A percentile compares a stretch with the other conserved stretches of the same genome.
Evolutionary conservation across 2,888 invertebrate species (phyloP).

Genomic region (Diarsia rubi): DNA sequence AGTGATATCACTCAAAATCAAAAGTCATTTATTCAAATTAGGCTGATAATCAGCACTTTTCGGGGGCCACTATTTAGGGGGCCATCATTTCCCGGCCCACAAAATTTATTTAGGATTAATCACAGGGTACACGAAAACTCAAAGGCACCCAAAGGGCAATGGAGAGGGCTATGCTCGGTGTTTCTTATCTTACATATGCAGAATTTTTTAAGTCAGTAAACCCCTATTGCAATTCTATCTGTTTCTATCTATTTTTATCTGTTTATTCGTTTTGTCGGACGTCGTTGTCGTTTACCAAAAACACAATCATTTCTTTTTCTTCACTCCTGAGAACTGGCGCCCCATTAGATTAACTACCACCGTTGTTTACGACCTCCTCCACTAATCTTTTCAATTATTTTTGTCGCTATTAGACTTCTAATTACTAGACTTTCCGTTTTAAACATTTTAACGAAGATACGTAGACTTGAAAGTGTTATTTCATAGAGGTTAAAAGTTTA

Average conservation of each 20-base stretch:
- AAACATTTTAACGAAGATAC: neutral
- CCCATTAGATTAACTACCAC: slow-evolving; percentile 39
- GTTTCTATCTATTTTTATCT: no score
- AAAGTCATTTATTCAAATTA: no score
- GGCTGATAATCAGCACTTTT: no score
- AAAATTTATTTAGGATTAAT: no score
- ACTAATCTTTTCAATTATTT: slow-evolving; percentile 54
- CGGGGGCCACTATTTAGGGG: no score
- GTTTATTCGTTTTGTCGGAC: neutral
- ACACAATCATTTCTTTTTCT: neutral
- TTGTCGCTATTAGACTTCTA: slow-evolving; percentile 25
- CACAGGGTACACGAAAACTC: no score
- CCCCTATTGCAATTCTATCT: neutral
- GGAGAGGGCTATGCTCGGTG: no score
- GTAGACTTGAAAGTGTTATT: neutral
- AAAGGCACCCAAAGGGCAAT: no score
- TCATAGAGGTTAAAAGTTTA: neutral
- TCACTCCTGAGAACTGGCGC: slow-evolving; percentile 6
- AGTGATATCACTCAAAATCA: no score
- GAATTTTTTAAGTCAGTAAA: no score
- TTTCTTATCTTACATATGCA: no score
- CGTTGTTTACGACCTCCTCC: slow-evolving; percentile 46
- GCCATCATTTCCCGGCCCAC: no score
- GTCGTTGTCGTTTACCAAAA: neutral
- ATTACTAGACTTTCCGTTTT: slow-evolving; percentile 10